phyloP scores from a whole-genome alignment of 2,797 vertebrate species.

The Thamnophis elegans region DNA sequence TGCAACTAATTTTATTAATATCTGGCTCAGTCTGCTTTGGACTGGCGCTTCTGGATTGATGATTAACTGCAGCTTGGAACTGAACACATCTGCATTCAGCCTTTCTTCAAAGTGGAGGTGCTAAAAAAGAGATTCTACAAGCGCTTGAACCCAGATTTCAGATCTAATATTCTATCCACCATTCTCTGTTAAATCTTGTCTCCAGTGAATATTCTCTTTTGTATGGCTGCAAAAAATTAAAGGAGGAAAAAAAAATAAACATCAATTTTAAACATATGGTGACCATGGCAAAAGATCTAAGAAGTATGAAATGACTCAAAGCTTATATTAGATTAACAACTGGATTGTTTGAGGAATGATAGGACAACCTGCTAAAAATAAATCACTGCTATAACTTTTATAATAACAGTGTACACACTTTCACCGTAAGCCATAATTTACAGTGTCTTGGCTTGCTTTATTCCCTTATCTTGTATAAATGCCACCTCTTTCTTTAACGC shows the following conservation, averaged over 20 bases:
- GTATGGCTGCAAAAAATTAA: not conserved
- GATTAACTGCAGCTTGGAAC: not conserved
- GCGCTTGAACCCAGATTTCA: not conserved
- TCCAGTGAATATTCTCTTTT: not conserved
- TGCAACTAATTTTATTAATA: not conserved
- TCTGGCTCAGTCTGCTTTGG: not conserved
- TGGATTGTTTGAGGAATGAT: slow-evolving; percentile 28
- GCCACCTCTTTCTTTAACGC: slow-evolving; percentile 23
- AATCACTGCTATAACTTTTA: slow-evolving; percentile 34
- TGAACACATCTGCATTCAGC: not conserved
- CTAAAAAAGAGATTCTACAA: not conserved
- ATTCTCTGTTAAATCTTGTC: not conserved
- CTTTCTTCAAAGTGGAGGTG: not conserved
- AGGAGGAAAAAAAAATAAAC: not conserved
- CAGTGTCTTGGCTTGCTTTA: slow-evolving; percentile 22
- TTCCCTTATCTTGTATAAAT: slow-evolving; percentile 31
- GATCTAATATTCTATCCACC: not conserved
- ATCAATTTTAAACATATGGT: slow-evolving; percentile 19
- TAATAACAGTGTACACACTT: slow-evolving; percentile 21
- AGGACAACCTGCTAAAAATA: slow-evolving; percentile 21
- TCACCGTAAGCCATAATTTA: slow-evolving; percentile 28
- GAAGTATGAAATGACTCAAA: slow-evolving; percentile 1
- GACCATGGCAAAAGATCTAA: slow-evolving; percentile 16
- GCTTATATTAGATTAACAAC: slow-evolving; percentile 25
- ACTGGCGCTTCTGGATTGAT: not conserved